Base-by-base conservation (phyloP, 2,888 invertebrate genomes). In the Rhimphoctona megacephalus region DNA sequence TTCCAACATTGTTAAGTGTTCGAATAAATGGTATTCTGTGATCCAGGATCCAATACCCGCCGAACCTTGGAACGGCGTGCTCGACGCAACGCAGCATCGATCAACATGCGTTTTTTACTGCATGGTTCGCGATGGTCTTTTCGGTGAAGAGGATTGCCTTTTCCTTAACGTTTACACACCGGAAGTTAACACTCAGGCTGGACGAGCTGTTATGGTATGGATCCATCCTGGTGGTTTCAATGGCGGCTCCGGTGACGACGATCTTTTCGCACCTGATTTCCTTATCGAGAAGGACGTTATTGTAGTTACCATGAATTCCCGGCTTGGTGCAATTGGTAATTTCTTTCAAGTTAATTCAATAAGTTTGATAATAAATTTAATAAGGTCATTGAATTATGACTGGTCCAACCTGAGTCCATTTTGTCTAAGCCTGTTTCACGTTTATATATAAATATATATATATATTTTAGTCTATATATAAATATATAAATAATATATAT, bases 81-180 rank as follows among this genome's bases (percentile, higher is more conserved):
- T 90, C 69, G 93, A 94, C 54, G 94, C 92, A 3, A 93, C 93
- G 1, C 77, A 90, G 19, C 90, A 92, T 80, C 88, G 91, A n/a
- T 46, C 87, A 1, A 52, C 90, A 14, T 94, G 94, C 43, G 90
- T 92, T 0, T 93, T 91, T 69, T 91, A 90, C 52, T 93, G 93
- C 73, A 91, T 91, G 85, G 81, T 93, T 0, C 83, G 89, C 14
- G 88, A 90, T 73, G 89, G 72, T 30, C 30, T 93, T 0, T 54
- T 92, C 11, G 93, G 94, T 2, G 89, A 91, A 0, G 94, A 94
- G 17, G 93, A 93, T 78, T 94, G 94, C 64, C 90, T 93, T 0
- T 93, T 90, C 69, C 64, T 94, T 1, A 94, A 93, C 64, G 91
- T 93, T 57, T 93, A 93, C 79, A 92, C 93, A 0, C 92, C 93